phyloP scores from a whole-genome alignment of 2,797 vertebrate genomes.

The Neostethus bicornis region DNA sequence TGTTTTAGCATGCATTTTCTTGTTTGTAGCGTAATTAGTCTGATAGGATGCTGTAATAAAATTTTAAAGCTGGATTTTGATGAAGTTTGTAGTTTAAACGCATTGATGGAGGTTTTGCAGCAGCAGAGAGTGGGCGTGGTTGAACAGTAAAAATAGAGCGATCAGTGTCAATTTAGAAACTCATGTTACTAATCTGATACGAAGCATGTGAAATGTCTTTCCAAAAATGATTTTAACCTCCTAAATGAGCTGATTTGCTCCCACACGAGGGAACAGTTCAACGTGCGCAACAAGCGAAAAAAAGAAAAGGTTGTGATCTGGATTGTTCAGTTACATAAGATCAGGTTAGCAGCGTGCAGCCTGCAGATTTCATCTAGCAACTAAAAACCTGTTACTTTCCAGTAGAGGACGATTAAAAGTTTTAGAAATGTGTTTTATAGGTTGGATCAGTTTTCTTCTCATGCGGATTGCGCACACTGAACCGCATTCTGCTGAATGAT shows the following conservation, averaged over 20 bases:
- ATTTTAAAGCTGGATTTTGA: no score
- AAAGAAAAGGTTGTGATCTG: constrained; percentile 17
- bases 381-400: not conserved
- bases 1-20: no score
- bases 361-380: not conserved
- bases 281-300: constrained; percentile 66
- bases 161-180: constrained; percentile 42
- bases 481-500: constrained; percentile 76
- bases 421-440: constrained; percentile 8
- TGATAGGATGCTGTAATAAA: no score
- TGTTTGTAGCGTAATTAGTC: no score
- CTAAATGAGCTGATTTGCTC: constrained; percentile 5
- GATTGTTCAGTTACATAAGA: constrained; percentile 47
- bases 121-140: constrained; percentile 64
- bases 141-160: constrained; percentile 62
- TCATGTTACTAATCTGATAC: constrained; percentile 37
- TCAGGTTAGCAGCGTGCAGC: constrained; percentile 17
- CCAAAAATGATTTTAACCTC: constrained; percentile 17
- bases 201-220: constrained; percentile 7
- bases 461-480: constrained; percentile 69
- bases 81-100: not conserved
- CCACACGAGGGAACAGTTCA: constrained; percentile 15
- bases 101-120: constrained; percentile 17
- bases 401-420: not conserved
- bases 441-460: constrained; percentile 18